Conservation (phyloP, 1,140 invertebrate genomes). For the Drosophila rhopaloa region DNA sequence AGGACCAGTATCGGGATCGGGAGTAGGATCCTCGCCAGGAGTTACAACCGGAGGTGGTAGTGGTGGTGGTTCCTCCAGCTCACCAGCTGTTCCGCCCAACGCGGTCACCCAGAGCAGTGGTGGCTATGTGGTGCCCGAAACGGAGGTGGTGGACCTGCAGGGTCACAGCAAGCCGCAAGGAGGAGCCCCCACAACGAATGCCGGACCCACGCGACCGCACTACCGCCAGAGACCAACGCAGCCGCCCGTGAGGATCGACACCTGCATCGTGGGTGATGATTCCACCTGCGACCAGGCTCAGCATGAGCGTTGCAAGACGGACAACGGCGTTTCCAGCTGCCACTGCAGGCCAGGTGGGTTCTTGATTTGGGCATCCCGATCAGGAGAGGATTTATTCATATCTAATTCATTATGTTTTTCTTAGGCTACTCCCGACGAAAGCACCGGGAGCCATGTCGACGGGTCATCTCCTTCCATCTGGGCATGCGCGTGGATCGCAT, state of each 20-base stretch:
- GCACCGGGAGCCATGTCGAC: constrained; percentile 91
- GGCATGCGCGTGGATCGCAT: constrained; percentile 93
- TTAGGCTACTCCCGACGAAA: constrained; percentile 91
- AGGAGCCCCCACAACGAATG: constrained; percentile 73
- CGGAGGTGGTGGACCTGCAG: constrained; percentile 79
- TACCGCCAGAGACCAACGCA: constrained; percentile 87
- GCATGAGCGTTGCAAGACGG: constrained; percentile 94
- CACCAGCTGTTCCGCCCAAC: constrained; percentile 32
- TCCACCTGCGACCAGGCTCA: constrained; percentile 95
- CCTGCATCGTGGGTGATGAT: constrained; percentile 96
- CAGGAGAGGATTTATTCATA: no score
- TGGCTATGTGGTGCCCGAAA: constrained; percentile 85
- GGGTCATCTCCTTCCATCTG: constrained; percentile 91
- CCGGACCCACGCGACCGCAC: constrained; percentile 84
- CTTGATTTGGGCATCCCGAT: no score
- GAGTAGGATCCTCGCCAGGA: neutral
- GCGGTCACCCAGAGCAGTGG: constrained; percentile 79
- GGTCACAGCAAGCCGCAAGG: constrained; percentile 48
- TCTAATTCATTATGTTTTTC: neutral
- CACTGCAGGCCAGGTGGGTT: constrained; percentile 90
- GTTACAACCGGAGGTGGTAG: constrained; percentile 11
- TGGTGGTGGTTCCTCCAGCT: constrained; percentile 17
- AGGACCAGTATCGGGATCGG: neutral
- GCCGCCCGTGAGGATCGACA: constrained; percentile 93
- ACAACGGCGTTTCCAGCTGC: constrained; percentile 95